phyloP scores from a whole-genome alignment of 2,113 vertebrate species.

The Tupaia chinensis region DNA sequence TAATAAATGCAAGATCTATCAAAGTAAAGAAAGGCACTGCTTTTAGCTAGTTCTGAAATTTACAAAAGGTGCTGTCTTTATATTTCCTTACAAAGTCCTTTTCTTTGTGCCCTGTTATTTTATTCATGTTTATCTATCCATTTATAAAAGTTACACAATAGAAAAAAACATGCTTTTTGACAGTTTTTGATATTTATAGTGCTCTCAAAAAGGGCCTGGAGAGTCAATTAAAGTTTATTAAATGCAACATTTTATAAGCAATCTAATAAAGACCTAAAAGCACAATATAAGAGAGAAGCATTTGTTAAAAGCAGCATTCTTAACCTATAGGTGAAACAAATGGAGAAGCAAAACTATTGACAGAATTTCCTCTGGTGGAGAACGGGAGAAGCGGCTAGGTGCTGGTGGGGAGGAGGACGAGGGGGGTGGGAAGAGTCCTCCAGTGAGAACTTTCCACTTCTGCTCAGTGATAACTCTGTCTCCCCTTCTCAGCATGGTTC shows the following conservation, averaged over 20 bases:
- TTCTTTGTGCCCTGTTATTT: slow-evolving; percentile 75
- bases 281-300: slow-evolving; percentile 36
- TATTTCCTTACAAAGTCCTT: slow-evolving; percentile 71
- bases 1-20: slow-evolving; percentile 24
- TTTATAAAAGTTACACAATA: slow-evolving; percentile 72
- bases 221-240: slow-evolving; percentile 76
- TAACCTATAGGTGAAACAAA: neutral
- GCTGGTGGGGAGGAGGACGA: rapidly evolving
- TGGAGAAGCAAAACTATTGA: neutral
- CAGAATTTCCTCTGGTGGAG: neutral
- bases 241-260: slow-evolving; percentile 68
- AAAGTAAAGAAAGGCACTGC: slow-evolving; percentile 31
- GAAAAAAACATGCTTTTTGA: slow-evolving; percentile 39
- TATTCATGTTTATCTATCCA: slow-evolving; percentile 77
- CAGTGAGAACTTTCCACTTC: neutral
- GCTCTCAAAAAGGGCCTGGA: slow-evolving; percentile 65
- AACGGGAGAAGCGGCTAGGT: neutral
- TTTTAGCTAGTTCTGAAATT: slow-evolving; percentile 54
- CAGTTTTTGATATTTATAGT: slow-evolving; percentile 74
- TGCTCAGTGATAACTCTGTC: neutral
- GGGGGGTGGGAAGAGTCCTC: neutral
- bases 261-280: slow-evolving; percentile 65
- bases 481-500: neutral
- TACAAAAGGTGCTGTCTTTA: slow-evolving; percentile 68
- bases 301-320: slow-evolving; percentile 56